Evolutionary conservation across 2,113 vertebrate species (phyloP).

Genomic region (Condylura cristata): DNA sequence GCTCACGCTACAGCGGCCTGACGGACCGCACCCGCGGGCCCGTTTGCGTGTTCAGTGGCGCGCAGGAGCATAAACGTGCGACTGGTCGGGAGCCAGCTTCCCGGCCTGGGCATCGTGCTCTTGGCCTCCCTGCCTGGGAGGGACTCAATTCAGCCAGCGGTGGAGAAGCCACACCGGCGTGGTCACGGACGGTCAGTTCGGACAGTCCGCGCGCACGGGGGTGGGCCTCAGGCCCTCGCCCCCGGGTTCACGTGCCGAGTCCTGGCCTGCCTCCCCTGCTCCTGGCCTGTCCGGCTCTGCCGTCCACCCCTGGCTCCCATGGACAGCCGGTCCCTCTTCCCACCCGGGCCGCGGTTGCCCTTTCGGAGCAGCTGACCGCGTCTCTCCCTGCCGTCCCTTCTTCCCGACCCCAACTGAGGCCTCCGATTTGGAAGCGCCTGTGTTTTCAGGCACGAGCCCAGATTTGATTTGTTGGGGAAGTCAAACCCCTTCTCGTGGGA

Average conservation of each 20-base stretch:
- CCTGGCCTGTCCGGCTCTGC: accelerated
- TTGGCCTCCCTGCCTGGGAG: background rate
- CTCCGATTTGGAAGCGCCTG: background rate
- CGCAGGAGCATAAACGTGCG: accelerated
- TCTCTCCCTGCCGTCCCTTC: background rate
- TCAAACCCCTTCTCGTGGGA: too few relatives aligned
- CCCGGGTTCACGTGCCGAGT: accelerated
- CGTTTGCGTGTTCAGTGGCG: too few relatives aligned
- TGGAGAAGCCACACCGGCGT: background rate
- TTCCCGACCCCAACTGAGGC: background rate
- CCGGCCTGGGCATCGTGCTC: background rate
- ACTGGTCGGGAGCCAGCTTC: background rate
- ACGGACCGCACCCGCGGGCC: too few relatives aligned
- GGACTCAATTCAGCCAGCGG: background rate
- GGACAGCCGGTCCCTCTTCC: background rate
- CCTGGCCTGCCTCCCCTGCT: too few relatives aligned
- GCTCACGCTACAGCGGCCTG: too few relatives aligned
- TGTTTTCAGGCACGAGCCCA: background rate
- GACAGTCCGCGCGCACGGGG: too few relatives aligned
- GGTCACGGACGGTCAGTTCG: too few relatives aligned
- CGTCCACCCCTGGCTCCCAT: background rate
- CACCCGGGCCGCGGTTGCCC: background rate
- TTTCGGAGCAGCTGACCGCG: background rate
- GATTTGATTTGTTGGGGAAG: background rate
- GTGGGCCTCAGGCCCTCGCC: too few relatives aligned